Evolutionary conservation across 2,113 vertebrate species (phyloP).

Genomic region (Perca fluviatilis): DNA sequence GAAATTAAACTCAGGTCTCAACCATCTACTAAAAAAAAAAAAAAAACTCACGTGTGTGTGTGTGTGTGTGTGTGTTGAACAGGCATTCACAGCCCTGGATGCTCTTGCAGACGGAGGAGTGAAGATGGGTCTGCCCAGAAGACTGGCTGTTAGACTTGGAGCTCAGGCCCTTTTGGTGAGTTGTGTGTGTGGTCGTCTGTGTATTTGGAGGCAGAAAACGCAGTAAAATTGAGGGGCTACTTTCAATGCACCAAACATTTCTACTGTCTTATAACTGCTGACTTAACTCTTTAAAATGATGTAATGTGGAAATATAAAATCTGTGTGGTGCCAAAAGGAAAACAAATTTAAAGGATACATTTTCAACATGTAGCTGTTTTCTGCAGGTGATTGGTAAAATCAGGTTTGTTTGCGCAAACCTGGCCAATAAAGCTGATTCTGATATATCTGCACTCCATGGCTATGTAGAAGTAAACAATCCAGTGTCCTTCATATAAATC

Average conservation of each 20-base stretch:
- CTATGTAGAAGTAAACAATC: not conserved
- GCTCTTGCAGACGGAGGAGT: slow-evolving; percentile 97
- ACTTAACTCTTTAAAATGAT: slow-evolving; percentile 12
- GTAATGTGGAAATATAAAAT: slow-evolving; percentile 22
- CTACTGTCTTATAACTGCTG: slow-evolving; percentile 16
- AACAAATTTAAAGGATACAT: not conserved
- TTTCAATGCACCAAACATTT: slow-evolving; percentile 15
- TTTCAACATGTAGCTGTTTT: slow-evolving; percentile 3
- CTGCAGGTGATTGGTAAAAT: slow-evolving; percentile 15
- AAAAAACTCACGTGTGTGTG: too few relatives aligned
- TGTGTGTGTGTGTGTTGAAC: slow-evolving; percentile 43
- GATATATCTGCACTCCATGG: not conserved
- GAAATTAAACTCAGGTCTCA: too few relatives aligned
- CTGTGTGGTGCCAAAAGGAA: not conserved
- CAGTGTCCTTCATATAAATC: not conserved
- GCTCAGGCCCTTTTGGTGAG: slow-evolving; percentile 97
- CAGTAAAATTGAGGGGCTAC: not conserved
- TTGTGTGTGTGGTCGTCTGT: slow-evolving; percentile 13
- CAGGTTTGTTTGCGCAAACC: too few relatives aligned
- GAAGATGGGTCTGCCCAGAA: slow-evolving; percentile 97
- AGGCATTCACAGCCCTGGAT: slow-evolving; percentile 97
- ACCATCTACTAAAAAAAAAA: too few relatives aligned
- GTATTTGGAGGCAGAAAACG: slow-evolving; percentile 11
- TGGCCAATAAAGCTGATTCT: too few relatives aligned
- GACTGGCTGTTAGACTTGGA: slow-evolving; percentile 93